A percentile compares a stretch with the other conserved stretches of the same genome.
Conservation (phyloP, 1,140 invertebrate genomes). For the Triops longicaudatus region DNA sequence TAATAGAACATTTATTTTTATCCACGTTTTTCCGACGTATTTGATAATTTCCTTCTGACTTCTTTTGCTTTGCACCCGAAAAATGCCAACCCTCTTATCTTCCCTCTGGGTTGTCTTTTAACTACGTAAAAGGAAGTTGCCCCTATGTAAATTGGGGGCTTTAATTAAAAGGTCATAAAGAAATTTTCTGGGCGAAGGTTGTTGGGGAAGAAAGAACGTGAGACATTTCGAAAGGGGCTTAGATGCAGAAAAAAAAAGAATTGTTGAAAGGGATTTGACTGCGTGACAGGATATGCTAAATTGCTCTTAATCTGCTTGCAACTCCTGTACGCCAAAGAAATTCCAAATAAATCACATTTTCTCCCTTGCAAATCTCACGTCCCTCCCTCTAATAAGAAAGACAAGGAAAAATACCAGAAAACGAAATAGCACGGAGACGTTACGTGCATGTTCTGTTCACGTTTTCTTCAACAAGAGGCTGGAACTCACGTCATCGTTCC, state of each 20-base stretch:
- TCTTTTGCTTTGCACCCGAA: too few species aligned
- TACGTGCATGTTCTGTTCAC: too few species aligned
- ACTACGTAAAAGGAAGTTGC: neutral
- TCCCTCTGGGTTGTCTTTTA: too few species aligned
- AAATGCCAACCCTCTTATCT: too few species aligned
- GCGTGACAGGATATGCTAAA: constrained; percentile 14
- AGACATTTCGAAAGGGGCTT: neutral
- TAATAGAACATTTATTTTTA: constrained; percentile 20
- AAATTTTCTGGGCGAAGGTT: neutral
- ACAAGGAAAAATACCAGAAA: too few species aligned
- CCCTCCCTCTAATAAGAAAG: too few species aligned
- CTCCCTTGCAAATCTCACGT: too few species aligned
- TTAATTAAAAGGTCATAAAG: neutral
- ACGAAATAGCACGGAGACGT: too few species aligned
- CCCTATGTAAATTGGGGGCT: neutral
- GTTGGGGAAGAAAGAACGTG: neutral
- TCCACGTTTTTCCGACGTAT: constrained; percentile 33
- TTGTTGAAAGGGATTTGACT: too few species aligned
- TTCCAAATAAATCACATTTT: neutral
- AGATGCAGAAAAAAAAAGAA: too few species aligned
- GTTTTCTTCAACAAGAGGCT: too few species aligned
- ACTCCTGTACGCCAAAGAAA: neutral
- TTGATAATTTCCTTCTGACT: neutral
- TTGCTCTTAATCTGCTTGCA: neutral
- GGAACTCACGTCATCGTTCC: neutral